A percentile compares a stretch with the other conserved stretches of the same genome.
These are phyloP conservation scores for Hoplostethus atlanticus DNA, from an alignment of 2,797 vertebrate genomes.

Conservation along the genomic window DNA sequence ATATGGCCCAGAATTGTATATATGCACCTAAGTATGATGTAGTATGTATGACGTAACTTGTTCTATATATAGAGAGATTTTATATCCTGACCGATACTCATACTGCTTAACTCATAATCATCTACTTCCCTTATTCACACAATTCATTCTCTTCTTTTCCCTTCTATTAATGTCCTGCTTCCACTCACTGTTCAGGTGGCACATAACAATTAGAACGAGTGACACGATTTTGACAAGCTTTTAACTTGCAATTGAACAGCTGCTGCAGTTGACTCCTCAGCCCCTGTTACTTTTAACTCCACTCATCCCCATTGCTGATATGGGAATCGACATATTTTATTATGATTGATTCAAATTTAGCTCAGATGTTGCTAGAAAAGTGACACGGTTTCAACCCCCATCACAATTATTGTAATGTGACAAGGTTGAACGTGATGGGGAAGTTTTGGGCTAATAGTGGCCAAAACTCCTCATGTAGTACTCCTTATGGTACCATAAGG, in stretches of 20 bases:
- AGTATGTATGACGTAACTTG: no score
- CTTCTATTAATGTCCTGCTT: conserved; percentile 14
- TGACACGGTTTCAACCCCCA: no score
- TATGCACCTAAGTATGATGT: conserved; percentile 1
- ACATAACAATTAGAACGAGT: conserved; percentile 43
- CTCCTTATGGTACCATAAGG: no score
- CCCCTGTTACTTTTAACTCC: conserved; percentile 23
- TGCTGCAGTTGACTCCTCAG: conserved; percentile 28
- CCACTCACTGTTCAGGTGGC: conserved; percentile 30
- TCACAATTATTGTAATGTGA: no score
- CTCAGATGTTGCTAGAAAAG: no score
- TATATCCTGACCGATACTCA: neutral
- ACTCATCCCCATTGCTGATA: no score
- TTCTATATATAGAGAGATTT: no score
- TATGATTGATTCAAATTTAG: no score
- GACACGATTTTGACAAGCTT: conserved; percentile 39
- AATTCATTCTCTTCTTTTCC: conserved; percentile 18
- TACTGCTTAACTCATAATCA: neutral
- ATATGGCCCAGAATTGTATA: conserved; percentile 7
- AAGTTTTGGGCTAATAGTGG: no score
- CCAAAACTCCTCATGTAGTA: no score
- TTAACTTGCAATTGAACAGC: conserved; percentile 37
- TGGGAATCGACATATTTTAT: no score
- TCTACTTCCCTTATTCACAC: conserved; percentile 9
- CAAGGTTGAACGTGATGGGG: no score